Evolutionary conservation across 2,888 invertebrate species (phyloP), one percentile per base, ranked within the genome.

Genomic region (Cetonia aurata): DNA sequence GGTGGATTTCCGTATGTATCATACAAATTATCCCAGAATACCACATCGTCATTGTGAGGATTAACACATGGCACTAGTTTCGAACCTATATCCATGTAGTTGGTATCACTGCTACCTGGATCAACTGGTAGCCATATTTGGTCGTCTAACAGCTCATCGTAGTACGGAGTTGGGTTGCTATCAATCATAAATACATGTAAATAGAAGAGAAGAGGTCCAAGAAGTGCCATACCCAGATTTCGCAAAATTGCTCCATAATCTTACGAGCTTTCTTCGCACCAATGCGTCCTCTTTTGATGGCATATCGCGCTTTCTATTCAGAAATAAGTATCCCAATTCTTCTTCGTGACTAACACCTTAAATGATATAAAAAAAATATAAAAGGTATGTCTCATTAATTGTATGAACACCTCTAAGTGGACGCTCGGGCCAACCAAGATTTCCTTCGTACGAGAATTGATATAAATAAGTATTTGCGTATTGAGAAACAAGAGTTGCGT

Each of bases 41-140:
- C 60, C 6, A 85, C 55, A 1, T 78, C 79, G 0, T 69, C 73
- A 1, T 78, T 69, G 66, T 85, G 80, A 25, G 87, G 86, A 71
- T 84, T 76, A 65, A 56, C 42, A 44, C 13, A 19, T 9, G 55
- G 25, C 3, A 50, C 69, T 53, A 75, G 60, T 25, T 65, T 71
- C 6, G 42, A 37, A 6, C 59, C 71, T 41, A 76, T 75, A 46
- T 74, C 70, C 13, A 74, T 57, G 55, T 74, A 76, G n/a, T 69
- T 52, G 3, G 56, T 12, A 17, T 67, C 48, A 9, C 19, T 41
- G 8, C 15, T 53, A 9, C 31, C 66, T 44, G 65, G 13, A 17
- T 60, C 62, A 31, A 71, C 67, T 31, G 71, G 68, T 3, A 67
- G 46, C 71, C 74, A 74, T 9, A 52, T 73, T 42, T 71, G 53